Evolutionary conservation across 2,888 invertebrate species (phyloP).

Genomic region (Luperina testacea): DNA sequence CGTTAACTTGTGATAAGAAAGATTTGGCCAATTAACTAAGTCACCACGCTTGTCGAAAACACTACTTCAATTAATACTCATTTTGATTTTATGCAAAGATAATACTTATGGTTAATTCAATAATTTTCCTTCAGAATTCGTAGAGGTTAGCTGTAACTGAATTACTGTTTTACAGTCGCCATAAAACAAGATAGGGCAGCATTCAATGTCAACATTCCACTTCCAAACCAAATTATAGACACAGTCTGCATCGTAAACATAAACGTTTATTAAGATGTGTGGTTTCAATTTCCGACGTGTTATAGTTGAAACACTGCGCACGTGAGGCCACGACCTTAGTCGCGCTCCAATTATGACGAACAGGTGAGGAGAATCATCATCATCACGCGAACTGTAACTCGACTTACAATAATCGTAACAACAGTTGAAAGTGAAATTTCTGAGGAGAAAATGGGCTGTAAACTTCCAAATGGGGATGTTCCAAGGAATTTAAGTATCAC

Average conservation of each 20-base stretch:
- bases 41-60: not conserved
- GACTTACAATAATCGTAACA: slow-evolving; percentile 44
- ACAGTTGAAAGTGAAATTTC: slow-evolving; percentile 54
- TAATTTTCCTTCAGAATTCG: not conserved
- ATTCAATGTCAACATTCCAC: slow-evolving; percentile 27
- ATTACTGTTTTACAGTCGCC: slow-evolving; percentile 10
- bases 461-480: not conserved
- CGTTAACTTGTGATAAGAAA: not conserved
- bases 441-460: not conserved
- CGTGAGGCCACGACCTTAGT: slow-evolving; percentile 64
- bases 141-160: not conserved
- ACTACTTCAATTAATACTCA: not conserved
- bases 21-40: not conserved
- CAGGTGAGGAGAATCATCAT: slow-evolving; percentile 56
- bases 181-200: slow-evolving; percentile 8
- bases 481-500: too few relatives aligned
- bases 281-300: slow-evolving; percentile 56
- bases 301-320: slow-evolving; percentile 24
- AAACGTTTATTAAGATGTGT: slow-evolving; percentile 47
- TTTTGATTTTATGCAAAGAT: not conserved
- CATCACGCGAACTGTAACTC: slow-evolving; percentile 36
- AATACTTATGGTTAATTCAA: not conserved
- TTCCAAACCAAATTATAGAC: slow-evolving; percentile 22
- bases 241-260: slow-evolving; percentile 27
- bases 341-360: slow-evolving; percentile 61